phyloP scores from a whole-genome alignment of 2,888 invertebrate genomes.

The Prenolepis imparis region DNA sequence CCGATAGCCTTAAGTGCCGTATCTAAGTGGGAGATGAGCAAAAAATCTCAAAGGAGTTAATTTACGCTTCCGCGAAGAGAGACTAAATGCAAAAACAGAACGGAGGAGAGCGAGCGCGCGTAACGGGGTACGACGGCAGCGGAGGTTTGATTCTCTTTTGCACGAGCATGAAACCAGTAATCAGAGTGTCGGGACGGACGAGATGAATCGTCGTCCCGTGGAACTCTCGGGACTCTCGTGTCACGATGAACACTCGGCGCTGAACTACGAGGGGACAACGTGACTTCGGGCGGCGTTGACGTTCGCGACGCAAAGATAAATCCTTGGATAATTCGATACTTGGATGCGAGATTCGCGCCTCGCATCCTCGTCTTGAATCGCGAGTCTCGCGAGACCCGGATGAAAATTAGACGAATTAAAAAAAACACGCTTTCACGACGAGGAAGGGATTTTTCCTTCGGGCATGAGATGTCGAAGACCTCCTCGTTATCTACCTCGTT shows the following conservation, averaged over 20 bases:
- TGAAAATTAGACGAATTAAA: background rate
- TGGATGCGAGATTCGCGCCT: slow-evolving; percentile 3
- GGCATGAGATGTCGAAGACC: slow-evolving; percentile 60
- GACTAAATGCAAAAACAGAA: slow-evolving; percentile 60
- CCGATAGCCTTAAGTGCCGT: slow-evolving; percentile 51
- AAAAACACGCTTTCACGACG: background rate
- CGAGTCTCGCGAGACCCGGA: background rate
- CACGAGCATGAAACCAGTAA: slow-evolving; percentile 83
- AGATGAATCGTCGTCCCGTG: slow-evolving; percentile 81
- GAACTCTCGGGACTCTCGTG: slow-evolving; percentile 67
- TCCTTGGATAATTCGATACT: slow-evolving; percentile 46
- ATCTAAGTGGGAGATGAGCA: slow-evolving; percentile 52
- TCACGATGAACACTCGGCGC: slow-evolving; percentile 64
- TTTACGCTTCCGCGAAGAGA: slow-evolving; percentile 59
- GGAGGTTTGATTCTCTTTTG: slow-evolving; percentile 78
- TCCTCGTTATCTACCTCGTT: too few species aligned
- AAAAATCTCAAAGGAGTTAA: slow-evolving; percentile 58
- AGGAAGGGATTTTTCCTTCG: background rate
- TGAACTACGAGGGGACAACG: slow-evolving; percentile 24
- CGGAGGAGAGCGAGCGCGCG: slow-evolving; percentile 60
- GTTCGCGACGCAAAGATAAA: slow-evolving; percentile 42
- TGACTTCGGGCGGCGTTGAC: slow-evolving; percentile 33
- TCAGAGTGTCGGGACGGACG: slow-evolving; percentile 84
- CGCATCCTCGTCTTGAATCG: background rate
- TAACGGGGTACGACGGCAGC: slow-evolving; percentile 65